Evolutionary conservation across 2,888 invertebrate genomes (phyloP).

Genomic region (Caenorhabditis sp.): DNA sequence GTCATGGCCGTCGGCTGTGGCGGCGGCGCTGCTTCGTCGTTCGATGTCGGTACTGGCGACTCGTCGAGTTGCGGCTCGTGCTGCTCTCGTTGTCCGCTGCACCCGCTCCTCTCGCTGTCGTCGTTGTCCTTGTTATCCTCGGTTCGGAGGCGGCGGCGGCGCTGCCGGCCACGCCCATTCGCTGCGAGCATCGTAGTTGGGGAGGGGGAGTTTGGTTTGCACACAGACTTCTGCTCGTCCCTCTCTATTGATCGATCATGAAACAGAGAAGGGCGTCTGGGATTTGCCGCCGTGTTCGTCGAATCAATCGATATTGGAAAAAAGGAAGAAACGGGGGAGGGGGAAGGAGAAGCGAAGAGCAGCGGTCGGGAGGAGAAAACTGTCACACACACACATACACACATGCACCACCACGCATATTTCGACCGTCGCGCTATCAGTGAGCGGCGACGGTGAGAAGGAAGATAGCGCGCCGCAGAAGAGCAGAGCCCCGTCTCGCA

Average conservation of each 20-base stretch:
- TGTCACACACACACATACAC: slow-evolving; percentile 45
- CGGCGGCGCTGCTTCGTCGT: slow-evolving; percentile 47
- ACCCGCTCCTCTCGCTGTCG: slow-evolving; percentile 27
- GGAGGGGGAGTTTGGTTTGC: background rate
- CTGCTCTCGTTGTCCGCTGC: slow-evolving; percentile 50
- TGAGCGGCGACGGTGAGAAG: slow-evolving; percentile 25
- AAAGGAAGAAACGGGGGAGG: background rate
- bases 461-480: slow-evolving; percentile 29
- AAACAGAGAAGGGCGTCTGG: slow-evolving; percentile 12
- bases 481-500: slow-evolving; percentile 54
- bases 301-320: slow-evolving; percentile 29
- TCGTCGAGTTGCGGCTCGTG: slow-evolving; percentile 29
- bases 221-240: background rate
- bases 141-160: slow-evolving; percentile 31
- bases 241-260: slow-evolving; percentile 49
- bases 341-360: slow-evolving; percentile 26
- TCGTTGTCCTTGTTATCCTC: slow-evolving; percentile 43
- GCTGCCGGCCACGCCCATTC: slow-evolving; percentile 51
- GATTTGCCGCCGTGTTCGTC: background rate
- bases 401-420: slow-evolving; percentile 46
- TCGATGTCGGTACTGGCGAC: slow-evolving; percentile 49
- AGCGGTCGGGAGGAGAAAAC: slow-evolving; percentile 40
- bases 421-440: slow-evolving; percentile 51
- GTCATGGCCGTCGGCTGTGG: slow-evolving; percentile 35
- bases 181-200: slow-evolving; percentile 37